A percentile compares a stretch with the other conserved stretches of the same genome.
Conservation (phyloP, 2,113 vertebrate genomes). For the Caloenas nicobarica region DNA sequence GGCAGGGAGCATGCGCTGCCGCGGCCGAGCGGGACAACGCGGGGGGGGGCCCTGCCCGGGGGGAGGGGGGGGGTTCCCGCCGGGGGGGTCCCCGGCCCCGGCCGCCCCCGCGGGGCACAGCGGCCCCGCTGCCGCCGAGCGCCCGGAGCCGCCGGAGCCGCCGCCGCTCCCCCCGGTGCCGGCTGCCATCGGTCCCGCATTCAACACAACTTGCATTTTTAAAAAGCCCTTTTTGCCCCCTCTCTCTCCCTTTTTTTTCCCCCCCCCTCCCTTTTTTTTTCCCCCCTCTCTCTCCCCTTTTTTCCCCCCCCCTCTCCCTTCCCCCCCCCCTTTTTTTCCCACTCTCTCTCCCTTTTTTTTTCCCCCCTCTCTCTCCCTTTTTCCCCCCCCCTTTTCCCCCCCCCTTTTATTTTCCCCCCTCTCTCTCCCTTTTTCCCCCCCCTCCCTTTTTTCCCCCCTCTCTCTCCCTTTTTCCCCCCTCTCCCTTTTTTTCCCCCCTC, state of each 20-base stretch:
- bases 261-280: too few relatives aligned
- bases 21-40: background rate
- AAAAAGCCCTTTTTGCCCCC: background rate
- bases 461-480: background rate
- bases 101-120: background rate
- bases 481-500: too few relatives aligned
- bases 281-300: too few relatives aligned
- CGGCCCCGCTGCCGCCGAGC: background rate
- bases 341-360: too few relatives aligned
- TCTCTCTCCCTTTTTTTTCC: too few relatives aligned
- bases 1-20: background rate
- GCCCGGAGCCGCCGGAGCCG: background rate
- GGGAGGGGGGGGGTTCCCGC: too few relatives aligned
- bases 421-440: too few relatives aligned
- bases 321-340: background rate
- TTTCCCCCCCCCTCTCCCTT: too few relatives aligned
- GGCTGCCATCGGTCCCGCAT: background rate
- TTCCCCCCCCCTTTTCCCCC: too few relatives aligned
- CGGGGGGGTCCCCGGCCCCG: conserved; percentile 13
- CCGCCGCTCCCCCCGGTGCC: background rate
- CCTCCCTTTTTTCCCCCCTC: too few relatives aligned
- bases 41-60: background rate
- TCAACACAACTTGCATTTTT: background rate
- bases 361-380: too few relatives aligned
- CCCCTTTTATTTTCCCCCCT: too few relatives aligned